Percentiles rank a stretch among this genome's conserved stretches.
These are phyloP conservation scores for Pegea sp. DNA, from an alignment of 23 tunicate genomes.

Conservation along the genomic window DNA sequence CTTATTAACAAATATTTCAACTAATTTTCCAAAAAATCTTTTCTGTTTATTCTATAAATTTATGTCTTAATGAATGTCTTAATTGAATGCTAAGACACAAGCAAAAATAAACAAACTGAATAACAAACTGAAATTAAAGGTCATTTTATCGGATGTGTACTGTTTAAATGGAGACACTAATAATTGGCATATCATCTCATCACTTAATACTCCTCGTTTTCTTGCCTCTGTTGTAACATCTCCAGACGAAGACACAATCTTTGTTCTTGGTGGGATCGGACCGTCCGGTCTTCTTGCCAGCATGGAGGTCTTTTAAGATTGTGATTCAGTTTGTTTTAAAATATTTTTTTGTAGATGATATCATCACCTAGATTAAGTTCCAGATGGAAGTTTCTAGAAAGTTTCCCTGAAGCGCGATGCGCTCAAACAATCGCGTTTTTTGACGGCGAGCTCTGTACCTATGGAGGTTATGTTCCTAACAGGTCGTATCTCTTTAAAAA, in stretches of 20 bases:
- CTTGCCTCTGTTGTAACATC: slow-evolving; percentile 9
- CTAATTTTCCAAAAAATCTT: too few relatives aligned
- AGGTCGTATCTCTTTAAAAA: too few relatives aligned
- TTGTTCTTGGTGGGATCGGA: slow-evolving; percentile 53
- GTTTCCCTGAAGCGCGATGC: slow-evolving; percentile 67
- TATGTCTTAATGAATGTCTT: too few relatives aligned
- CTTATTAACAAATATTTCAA: too few relatives aligned
- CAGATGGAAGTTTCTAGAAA: slow-evolving; percentile 31
- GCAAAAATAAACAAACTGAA: too few relatives aligned
- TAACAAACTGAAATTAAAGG: too few relatives aligned
- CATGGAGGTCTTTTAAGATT: slow-evolving; percentile 27
- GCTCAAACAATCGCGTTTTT: slow-evolving; percentile 40
- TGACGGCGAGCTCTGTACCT: slow-evolving; percentile 18
- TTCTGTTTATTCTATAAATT: too few relatives aligned
- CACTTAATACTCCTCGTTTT: slow-evolving; percentile 27
- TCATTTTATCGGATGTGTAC: slow-evolving; percentile 6
- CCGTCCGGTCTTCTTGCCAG: slow-evolving; percentile 23
- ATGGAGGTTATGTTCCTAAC: slow-evolving; percentile 74
- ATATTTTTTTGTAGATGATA: not conserved
- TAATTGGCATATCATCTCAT: slow-evolving; percentile 14
- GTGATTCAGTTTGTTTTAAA: not conserved
- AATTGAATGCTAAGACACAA: too few relatives aligned
- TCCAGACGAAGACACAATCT: slow-evolving; percentile 16
- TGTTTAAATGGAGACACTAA: slow-evolving; percentile 7
- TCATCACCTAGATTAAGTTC: not conserved